Evolutionary conservation across 2,888 invertebrate species (phyloP).

Genomic region (Melanchra persicariae): DNA sequence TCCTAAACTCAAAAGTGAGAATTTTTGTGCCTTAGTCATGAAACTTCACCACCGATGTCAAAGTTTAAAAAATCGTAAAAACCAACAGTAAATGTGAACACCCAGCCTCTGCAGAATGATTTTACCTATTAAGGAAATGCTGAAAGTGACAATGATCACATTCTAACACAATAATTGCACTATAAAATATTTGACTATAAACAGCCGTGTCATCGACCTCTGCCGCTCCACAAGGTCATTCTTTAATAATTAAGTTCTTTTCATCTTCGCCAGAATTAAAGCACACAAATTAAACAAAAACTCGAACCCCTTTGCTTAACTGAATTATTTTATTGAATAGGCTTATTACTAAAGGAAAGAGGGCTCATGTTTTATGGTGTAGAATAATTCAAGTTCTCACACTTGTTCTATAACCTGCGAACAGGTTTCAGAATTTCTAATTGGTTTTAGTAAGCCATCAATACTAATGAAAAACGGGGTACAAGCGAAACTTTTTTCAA

Average conservation of each 20-base stretch:
- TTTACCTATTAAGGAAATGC: conserved; percentile 1
- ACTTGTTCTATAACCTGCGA: conserved; percentile 70
- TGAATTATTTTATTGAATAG: conserved; percentile 78
- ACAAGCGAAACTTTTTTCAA: conserved; percentile 50
- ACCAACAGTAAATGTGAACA: neutral
- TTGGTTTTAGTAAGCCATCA: conserved; percentile 67
- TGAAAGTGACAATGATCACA: conserved; percentile 9
- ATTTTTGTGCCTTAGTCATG: conserved; percentile 14
- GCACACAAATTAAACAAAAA: conserved; percentile 68
- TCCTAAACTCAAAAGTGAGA: conserved; percentile 20
- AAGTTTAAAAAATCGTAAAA: conserved; percentile 8
- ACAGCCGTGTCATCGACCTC: conserved; percentile 58
- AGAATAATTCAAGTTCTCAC: conserved; percentile 71
- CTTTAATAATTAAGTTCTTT: conserved; percentile 62
- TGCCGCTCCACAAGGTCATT: conserved; percentile 58
- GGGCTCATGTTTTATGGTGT: conserved; percentile 58
- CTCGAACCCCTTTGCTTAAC: conserved; percentile 66
- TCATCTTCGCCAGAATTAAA: conserved; percentile 57
- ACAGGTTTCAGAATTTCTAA: conserved; percentile 66
- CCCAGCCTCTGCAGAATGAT: neutral
- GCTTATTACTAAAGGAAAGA: conserved; percentile 78
- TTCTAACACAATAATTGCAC: conserved; percentile 30
- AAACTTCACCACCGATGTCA: neutral
- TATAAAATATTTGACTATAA: conserved; percentile 34
- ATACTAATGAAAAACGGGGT: conserved; percentile 64